Evolutionary conservation across 2,888 invertebrate genomes (phyloP), one percentile per base, ranked within the genome.

Genomic region (Alloscopus bannaensis): DNA sequence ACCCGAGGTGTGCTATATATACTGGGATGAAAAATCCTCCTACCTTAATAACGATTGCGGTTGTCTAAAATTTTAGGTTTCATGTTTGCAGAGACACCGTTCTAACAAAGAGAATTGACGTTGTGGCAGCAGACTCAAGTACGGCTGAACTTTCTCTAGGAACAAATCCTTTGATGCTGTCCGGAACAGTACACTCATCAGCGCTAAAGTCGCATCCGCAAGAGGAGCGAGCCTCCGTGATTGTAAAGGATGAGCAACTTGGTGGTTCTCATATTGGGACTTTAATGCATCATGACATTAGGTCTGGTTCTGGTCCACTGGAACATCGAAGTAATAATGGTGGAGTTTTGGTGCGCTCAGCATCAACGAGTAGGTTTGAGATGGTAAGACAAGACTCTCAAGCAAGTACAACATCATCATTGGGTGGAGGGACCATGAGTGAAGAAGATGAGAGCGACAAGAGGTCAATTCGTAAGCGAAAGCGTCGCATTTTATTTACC

Each of bases 401-500:
- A 45, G 80, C 82, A 1, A 82, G 82, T 36, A 81, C 81, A 24
- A 73, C 83, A 36, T 85, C 85, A 11, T 84, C 83, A 0, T 47
- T 62, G 22, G 80, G 73, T 1, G 75, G 73, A 60, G 62, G 73
- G 11, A 72, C 83, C 45, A 72, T 78, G 78, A 81, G 82, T 26
- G 81, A 80, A 57, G 81, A 80, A 45, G 80, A 81, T 31, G 84
- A 77, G 47, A 82, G 62, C 31, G 78, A 76, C 18, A 59, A 59
- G 26, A 82, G 84, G 31, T 81, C 83, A 6, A 94, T 93, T 87
- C 97, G 97, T 89, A 96, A 97, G 87, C 92, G 98, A 77, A 99
- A 99, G 89, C 92, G 99, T 70, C 92, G 99, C 1, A 98, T 99
- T 0, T 91, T 99, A 1, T 99, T 99, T 89, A 97, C 98, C 65